These are phyloP conservation scores for Dasysyrphus albostriatus DNA, from an alignment of 2,888 invertebrate species.

Conservation along the genomic window DNA sequence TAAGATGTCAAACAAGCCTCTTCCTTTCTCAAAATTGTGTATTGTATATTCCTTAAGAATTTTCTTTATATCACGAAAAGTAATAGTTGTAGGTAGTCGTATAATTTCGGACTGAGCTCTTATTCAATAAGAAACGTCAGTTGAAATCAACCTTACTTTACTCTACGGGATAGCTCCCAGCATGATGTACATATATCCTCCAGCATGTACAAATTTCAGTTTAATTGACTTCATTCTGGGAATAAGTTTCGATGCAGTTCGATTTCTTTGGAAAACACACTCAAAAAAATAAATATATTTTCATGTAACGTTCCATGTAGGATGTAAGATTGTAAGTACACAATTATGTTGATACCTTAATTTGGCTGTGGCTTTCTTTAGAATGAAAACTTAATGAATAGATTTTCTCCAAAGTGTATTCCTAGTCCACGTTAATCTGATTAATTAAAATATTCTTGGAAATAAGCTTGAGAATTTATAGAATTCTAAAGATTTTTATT, in stretches of 20 bases:
- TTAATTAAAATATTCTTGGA: too few relatives aligned
- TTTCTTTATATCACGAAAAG: too few relatives aligned
- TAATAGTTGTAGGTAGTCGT: too few relatives aligned
- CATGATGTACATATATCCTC: constrained; percentile 11
- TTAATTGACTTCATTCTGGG: constrained; percentile 61
- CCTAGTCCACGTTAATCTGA: too few relatives aligned
- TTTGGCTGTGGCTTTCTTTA: neutral
- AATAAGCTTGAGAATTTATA: too few relatives aligned
- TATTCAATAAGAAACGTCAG: neutral
- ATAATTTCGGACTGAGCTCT: neutral
- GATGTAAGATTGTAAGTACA: too few relatives aligned
- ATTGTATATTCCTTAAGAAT: neutral
- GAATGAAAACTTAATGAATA: neutral
- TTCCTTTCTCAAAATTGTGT: too few relatives aligned
- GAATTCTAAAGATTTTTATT: too few relatives aligned
- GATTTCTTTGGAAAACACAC: neutral
- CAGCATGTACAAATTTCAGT: constrained; percentile 51
- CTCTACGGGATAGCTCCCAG: constrained; percentile 19
- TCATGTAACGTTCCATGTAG: neutral
- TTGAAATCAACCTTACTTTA: neutral
- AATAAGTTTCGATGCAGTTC: neutral
- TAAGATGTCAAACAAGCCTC: too few relatives aligned
- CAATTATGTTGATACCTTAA: too few relatives aligned
- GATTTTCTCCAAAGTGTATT: too few relatives aligned
- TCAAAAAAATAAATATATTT: neutral